These are phyloP conservation scores for Drepana arcuata DNA, from an alignment of 1,140 invertebrate genomes.

Conservation along the genomic window DNA sequence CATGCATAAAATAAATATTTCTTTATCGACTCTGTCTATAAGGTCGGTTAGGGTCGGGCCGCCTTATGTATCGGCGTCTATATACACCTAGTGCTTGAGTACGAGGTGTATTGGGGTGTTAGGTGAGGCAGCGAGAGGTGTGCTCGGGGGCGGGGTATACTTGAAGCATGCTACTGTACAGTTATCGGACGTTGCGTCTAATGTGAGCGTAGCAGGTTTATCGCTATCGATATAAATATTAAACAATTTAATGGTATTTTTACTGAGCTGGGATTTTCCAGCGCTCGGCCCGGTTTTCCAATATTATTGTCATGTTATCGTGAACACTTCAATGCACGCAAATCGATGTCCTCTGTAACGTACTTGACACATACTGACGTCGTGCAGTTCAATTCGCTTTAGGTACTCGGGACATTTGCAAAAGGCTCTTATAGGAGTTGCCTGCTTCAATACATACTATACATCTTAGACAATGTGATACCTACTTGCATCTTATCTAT, in stretches of 20 bases:
- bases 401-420: no score
- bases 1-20: no score
- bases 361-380: neutral
- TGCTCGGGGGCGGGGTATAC: neutral
- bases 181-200: neutral
- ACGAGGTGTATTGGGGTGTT: neutral
- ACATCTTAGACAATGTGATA: no score
- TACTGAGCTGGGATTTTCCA: constrained; percentile 29
- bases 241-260: constrained; percentile 5
- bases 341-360: constrained; percentile 1
- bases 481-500: no score
- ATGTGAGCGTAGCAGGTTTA: neutral
- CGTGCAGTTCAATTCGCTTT: no score
- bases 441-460: no score
- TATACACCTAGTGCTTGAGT: neutral
- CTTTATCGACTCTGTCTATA: no score
- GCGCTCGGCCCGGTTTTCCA: constrained; percentile 24
- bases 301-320: constrained; percentile 19
- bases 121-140: no score
- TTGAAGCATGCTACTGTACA: neutral
- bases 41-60: no score
- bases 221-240: constrained; percentile 3
- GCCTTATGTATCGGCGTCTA: neutral
- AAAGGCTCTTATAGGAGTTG: no score
- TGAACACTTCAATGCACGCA: constrained; percentile 10